A percentile compares a stretch with the other conserved stretches of the same genome.
These are phyloP conservation scores for Coelinius sp. DNA, from an alignment of 2,888 invertebrate genomes.

Conservation along the genomic window DNA sequence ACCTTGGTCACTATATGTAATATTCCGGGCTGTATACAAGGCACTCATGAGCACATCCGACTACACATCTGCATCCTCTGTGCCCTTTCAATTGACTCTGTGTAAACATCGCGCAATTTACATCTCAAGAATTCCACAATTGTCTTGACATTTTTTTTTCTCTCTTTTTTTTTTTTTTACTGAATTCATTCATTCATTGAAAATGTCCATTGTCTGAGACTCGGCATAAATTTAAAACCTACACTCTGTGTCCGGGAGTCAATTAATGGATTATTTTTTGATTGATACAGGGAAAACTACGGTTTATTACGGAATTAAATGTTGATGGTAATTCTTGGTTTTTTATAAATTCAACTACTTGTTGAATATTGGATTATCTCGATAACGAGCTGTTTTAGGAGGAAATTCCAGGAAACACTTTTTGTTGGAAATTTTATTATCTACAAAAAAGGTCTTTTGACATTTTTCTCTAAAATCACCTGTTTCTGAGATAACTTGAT, in stretches of 20 bases:
- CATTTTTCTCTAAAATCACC: too few species aligned
- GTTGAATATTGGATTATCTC: too few species aligned
- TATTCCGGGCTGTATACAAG: neutral
- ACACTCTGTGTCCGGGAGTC: conserved; percentile 19
- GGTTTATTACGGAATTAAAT: too few species aligned
- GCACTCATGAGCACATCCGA: too few species aligned
- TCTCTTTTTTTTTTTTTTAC: neutral
- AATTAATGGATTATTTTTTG: conserved; percentile 21
- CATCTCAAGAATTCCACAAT: conserved; percentile 23
- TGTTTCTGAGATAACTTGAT: too few species aligned
- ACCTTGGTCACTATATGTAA: neutral
- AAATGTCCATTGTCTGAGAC: conserved; percentile 3
- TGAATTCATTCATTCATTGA: neutral
- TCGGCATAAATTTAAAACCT: conserved; percentile 7
- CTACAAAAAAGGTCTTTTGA: too few species aligned
- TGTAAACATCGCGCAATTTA: conserved; percentile 21
- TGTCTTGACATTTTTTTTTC: neutral
- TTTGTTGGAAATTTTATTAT: too few species aligned
- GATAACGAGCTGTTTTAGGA: too few species aligned
- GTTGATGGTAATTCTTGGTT: too few species aligned
- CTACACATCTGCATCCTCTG: conserved; percentile 9
- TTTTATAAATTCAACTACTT: too few species aligned
- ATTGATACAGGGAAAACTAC: neutral
- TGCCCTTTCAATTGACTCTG: conserved; percentile 20
- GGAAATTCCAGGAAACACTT: too few species aligned